Evolutionary conservation across 2,797 vertebrate species (phyloP).

Genomic region (Labeo calbasu): DNA sequence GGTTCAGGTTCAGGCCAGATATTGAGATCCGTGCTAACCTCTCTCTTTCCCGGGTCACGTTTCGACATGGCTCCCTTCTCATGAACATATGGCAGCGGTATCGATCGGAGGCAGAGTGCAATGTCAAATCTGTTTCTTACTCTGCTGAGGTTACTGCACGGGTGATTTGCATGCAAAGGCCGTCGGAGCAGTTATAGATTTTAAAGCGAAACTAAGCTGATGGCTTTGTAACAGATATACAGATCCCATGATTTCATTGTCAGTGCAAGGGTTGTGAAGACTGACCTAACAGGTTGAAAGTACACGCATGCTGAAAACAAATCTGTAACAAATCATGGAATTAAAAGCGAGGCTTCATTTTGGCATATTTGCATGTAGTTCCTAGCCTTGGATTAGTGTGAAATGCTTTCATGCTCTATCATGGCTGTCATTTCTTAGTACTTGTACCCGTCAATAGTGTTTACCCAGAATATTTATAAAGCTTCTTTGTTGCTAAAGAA

Average conservation of each 20-base stretch:
- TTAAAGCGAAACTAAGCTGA: slow-evolving; percentile 35
- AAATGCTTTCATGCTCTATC: neutral
- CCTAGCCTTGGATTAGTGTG: neutral
- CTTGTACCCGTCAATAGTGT: neutral
- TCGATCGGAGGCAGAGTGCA: slow-evolving; percentile 38
- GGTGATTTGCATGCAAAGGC: slow-evolving; percentile 36
- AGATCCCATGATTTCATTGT: slow-evolving; percentile 27
- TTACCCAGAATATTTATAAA: neutral
- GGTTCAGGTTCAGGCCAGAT: slow-evolving; percentile 45
- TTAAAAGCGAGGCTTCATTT: neutral
- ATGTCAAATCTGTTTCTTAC: slow-evolving; percentile 32
- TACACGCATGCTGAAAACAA: neutral
- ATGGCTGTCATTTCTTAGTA: neutral
- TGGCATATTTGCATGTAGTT: neutral
- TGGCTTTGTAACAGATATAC: slow-evolving; percentile 20
- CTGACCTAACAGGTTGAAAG: neutral
- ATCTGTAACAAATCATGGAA: neutral
- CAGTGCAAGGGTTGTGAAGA: neutral
- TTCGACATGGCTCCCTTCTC: slow-evolving; percentile 36
- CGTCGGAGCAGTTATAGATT: slow-evolving; percentile 2
- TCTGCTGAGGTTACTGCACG: neutral
- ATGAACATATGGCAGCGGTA: slow-evolving; percentile 40
- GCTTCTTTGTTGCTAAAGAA: neutral
- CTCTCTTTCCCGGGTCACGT: slow-evolving; percentile 27
- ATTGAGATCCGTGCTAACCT: slow-evolving; percentile 36